Base-by-base conservation (phyloP, 2,888 invertebrate genomes). In the Phanerotoma sp. region DNA sequence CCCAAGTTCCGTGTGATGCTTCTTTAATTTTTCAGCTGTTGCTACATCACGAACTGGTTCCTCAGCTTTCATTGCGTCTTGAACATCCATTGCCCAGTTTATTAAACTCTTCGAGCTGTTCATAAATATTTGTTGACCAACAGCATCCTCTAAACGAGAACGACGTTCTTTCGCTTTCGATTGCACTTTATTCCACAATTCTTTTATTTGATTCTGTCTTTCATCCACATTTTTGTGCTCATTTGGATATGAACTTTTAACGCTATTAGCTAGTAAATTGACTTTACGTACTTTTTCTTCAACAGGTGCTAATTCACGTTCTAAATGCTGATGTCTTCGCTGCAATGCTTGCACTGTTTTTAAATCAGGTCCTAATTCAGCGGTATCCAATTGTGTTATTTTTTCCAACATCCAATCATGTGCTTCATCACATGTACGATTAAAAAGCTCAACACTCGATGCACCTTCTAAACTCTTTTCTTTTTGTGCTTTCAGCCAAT, bases 321-420 rank as follows among this genome's bases (percentile, higher is more conserved):
- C 96, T 46, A 98, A 80, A 78, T 96, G 91, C 66, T 94, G 92
- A 77, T 96, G 96, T 13, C 93, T 82, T 10, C 96, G 82, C 78
- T 97, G 96, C 62, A 96, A 76, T 0, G 96, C 94, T 67, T 92
- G 88, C 0, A 96, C 95, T 0, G 95, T 94, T 67, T 93, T 88
- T 37, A 96, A 81, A 79, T 96, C 96, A 3, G 89, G 87, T 0
- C 92, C 93, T 3, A 88, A 75, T 30, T 86, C 86, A 0, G 85
- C 84, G 0, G 85, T 86, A 40, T 93, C 93, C 54, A 96, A 77
- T 74, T 95, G 93, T 58, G 88, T 87, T 81, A 93, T 92, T 79
- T 98, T 98, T 79, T 97, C 97, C 51, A 87, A 82, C 91, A 99
- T 97, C 97, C 98, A 98, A 72, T 96, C 96, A 62, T 90, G 86